Evolutionary conservation across 2,797 vertebrate species (phyloP).

Genomic region (Acridotheres tristis): DNA sequence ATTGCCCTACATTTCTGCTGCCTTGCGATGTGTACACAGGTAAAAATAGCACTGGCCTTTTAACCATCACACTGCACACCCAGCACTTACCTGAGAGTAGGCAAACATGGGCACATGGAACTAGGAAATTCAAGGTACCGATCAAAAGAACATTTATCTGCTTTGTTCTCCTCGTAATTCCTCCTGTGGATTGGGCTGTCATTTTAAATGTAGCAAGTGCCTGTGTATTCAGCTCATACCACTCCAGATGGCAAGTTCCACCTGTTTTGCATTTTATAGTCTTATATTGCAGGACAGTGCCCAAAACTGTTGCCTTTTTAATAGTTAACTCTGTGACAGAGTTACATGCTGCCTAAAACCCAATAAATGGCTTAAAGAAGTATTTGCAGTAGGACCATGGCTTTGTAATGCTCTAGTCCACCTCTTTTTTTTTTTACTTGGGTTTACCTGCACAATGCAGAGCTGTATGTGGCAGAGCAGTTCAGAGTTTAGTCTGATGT

Average conservation of each 20-base stretch:
- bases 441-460: neutral
- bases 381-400: neutral
- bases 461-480: neutral
- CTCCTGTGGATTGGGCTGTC: neutral
- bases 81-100: neutral
- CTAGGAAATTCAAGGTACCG: neutral
- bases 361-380: neutral
- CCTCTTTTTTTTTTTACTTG: neutral
- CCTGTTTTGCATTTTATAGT: neutral
- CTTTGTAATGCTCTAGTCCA: neutral
- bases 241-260: slow-evolving; percentile 17
- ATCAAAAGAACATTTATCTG: slow-evolving; percentile 12
- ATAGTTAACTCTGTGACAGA: neutral
- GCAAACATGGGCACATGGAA: neutral
- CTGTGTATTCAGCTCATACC: neutral
- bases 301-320: neutral
- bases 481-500: neutral
- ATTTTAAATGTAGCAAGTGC: neutral
- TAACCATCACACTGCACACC: neutral
- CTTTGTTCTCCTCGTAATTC: neutral
- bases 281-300: neutral
- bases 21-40: neutral
- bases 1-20: slow-evolving; percentile 38
- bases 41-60: slow-evolving; percentile 44
- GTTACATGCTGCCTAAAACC: neutral